These are phyloP conservation scores for Eumeta japonica DNA, from an alignment of 1,140 invertebrate genomes.

Conservation along the genomic window DNA sequence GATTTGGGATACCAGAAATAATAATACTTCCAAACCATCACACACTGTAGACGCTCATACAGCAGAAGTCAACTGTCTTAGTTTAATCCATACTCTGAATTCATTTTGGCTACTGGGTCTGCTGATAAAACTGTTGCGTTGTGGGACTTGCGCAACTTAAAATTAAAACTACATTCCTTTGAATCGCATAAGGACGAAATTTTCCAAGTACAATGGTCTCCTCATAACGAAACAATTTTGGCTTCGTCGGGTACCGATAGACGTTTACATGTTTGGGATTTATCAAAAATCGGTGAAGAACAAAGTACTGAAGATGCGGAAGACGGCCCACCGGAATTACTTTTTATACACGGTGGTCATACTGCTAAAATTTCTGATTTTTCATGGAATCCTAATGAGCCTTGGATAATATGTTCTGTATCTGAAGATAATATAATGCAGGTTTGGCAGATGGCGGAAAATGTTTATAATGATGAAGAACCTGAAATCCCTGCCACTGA, in stretches of 20 bases:
- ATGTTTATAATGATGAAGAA: too few species aligned
- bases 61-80: constrained; percentile 98
- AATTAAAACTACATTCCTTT: constrained; percentile 97
- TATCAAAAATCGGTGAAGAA: constrained; percentile 99
- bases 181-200: constrained; percentile 99
- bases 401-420: constrained; percentile 99
- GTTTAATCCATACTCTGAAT: constrained; percentile 99
- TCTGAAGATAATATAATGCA: constrained; percentile 99
- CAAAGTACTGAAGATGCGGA: constrained; percentile 99
- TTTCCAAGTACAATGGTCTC: constrained; percentile 99
- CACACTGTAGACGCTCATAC: constrained; percentile 99
- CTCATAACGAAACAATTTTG: constrained; percentile 99
- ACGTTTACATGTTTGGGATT: constrained; percentile 93
- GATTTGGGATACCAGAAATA: constrained; percentile 98
- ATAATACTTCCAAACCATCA: constrained; percentile 94
- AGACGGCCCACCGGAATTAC: constrained; percentile 96
- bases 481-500: too few species aligned
- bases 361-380: constrained; percentile 99
- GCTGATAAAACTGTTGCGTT: constrained; percentile 95
- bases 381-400: constrained; percentile 99
- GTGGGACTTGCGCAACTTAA: constrained; percentile 98
- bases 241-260: constrained; percentile 97
- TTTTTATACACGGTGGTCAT: constrained; percentile 97
- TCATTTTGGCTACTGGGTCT: constrained; percentile 98
- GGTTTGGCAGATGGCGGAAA: too few species aligned